Evolutionary conservation across 1,140 invertebrate genomes (phyloP), one percentile per base, ranked within the genome.

Genomic region (Scaptodrosophila lebanonensis): DNA sequence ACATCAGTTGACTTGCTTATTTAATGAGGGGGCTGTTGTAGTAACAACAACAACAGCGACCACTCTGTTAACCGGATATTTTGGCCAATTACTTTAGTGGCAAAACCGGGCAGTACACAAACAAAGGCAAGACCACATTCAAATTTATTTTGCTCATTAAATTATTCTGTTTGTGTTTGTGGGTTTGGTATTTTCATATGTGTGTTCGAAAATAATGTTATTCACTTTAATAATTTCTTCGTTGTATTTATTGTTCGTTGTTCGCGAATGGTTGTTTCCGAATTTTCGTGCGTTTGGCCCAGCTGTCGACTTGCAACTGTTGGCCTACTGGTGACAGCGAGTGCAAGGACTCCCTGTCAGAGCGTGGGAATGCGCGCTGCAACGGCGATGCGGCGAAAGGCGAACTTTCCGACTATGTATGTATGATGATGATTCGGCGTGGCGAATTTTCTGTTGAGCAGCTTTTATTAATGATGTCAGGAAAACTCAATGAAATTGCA

Each of bases 271-370:
- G 13, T 25, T 25, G 11, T 61, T 70, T 64, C 72, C 73, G 64
- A 59, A 35, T 66, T 70, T 70, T 27, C 58, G 60, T 84, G 64
- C 50, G 76, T 48, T 58, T 65, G 65, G 60, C 54, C 64, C 66
- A 73, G 54, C 76, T 63, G 76, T 77, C 68, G 65, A 73, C 47
- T 63, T 75, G 75, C 71, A 75, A 85, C 83, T 85, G n/a, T n/a
- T n/a, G 68, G 64, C 16, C 36, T 8, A 39, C 40, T 47, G 20
- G 16, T 36, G 20, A 56, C 50, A 58, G 57, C 59, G 53, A 65
- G 50, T 65, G 67, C 66, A 73, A 73, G 70, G 65, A 73, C 65
- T 73, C 53, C 40, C 32, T n/a, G 12, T 11, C 12, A 11, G 3
- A 47, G 25, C 63, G 38, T 66, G 18, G 38, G 32, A 32, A 35